These are phyloP conservation scores for Osmoderma eremita DNA, from an alignment of 2,888 invertebrate species.

Conservation along the genomic window DNA sequence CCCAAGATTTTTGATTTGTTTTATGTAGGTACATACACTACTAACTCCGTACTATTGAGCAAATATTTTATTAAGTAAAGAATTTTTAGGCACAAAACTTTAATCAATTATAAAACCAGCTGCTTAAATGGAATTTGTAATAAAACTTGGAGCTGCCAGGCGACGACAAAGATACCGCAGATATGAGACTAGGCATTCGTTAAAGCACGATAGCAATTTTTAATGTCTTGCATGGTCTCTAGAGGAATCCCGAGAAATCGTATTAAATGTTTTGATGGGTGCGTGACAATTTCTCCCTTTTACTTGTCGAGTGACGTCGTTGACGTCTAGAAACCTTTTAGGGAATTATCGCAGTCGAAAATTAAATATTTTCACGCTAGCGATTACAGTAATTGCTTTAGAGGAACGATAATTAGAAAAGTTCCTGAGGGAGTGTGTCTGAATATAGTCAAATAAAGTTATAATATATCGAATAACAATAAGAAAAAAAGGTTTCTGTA, in stretches of 20 bases:
- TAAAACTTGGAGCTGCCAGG: conserved; percentile 23
- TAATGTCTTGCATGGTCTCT: conserved; percentile 37
- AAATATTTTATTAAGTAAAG: too few species aligned
- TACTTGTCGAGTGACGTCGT: neutral
- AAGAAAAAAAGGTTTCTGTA: too few species aligned
- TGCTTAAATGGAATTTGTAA: conserved; percentile 18
- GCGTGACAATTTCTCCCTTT: conserved; percentile 45
- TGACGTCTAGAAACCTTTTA: conserved; percentile 1
- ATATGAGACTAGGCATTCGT: conserved; percentile 17
- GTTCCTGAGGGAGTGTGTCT: too few species aligned
- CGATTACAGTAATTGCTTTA: conserved; percentile 15
- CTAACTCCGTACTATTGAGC: too few species aligned
- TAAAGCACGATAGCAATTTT: conserved; percentile 34
- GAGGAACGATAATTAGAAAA: too few species aligned
- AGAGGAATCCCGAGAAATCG: conserved; percentile 34
- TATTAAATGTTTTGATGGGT: conserved; percentile 49
- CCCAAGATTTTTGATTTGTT: too few species aligned
- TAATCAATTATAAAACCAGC: too few species aligned
- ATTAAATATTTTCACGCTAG: conserved; percentile 8
- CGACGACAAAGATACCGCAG: neutral
- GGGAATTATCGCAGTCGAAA: neutral
- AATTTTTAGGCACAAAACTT: too few species aligned
- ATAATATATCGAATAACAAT: too few species aligned
- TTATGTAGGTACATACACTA: too few species aligned
- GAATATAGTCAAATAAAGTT: too few species aligned